Base-by-base conservation (phyloP, 2,113 vertebrate genomes). In the Crypturellus undulatus region DNA sequence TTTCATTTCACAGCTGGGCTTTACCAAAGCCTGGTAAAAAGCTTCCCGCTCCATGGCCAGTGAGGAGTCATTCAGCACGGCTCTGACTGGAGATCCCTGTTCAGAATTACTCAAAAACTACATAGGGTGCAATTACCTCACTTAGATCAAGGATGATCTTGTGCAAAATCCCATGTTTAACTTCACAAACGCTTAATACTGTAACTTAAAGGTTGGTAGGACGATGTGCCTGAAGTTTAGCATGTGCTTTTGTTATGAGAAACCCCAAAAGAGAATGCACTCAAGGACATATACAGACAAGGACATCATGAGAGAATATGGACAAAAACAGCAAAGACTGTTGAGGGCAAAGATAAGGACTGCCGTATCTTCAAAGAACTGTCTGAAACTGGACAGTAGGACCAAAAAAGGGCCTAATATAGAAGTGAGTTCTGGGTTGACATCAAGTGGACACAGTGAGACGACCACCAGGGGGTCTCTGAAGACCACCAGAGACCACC, bases 21-120 rank as follows among this genome's bases (percentile, higher is more conserved):
- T 70, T 49, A 38, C 38, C 49, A 42, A 28, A 10, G 24, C 24
- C 38, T 0, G 2, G 19, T 32, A 45, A 75, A 75, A 60, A 51
- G 8, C 24, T 30, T 45, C 70, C 32, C 0, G 0, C 42, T 49
- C 26, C 26, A 28, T 28, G 52, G 52, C 52, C 52, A 54, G 52
- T 19, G 52, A 20, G 9, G 24, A 24, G 56, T n/a, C 43, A 16
- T 26, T 19, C 40, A 40, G 47, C 54, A 21, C 63, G 60, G 79
- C 58, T 87, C 36, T 19, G 38, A 3, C n/a, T 18, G 43, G 38
- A 42, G 38, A n/a, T 0, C 0, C 12, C 8, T 20, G 3, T 13
- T 51, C 59, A 68, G 78, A 54, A 49, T 19, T 17, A 40, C 28
- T 67, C 67, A 25, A 28, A 42, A 26, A 64, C 16, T 36, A 14